Evolutionary conservation across 2,888 invertebrate genomes (phyloP).

Genomic region (Galerucella nymphaeae): DNA sequence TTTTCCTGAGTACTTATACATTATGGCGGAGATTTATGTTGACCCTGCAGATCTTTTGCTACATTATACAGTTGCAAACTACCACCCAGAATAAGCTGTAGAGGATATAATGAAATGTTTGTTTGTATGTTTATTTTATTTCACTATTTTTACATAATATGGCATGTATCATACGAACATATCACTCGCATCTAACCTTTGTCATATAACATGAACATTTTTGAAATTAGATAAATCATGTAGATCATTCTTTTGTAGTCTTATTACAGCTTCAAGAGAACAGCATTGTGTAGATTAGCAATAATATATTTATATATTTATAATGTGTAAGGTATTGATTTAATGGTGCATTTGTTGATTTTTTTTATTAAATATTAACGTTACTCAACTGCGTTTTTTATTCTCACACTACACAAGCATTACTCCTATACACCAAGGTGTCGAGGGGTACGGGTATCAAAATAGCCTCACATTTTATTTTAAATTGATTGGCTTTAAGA

Average conservation of each 20-base stretch:
- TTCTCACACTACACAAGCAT: neutral
- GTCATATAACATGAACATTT: slow-evolving; percentile 35
- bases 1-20: too few species aligned
- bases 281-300: slow-evolving; percentile 56
- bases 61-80: too few species aligned
- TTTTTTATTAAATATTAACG: slow-evolving; percentile 54
- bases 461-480: too few species aligned
- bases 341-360: slow-evolving; percentile 56
- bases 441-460: too few species aligned
- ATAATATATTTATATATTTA: slow-evolving; percentile 61
- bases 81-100: too few species aligned
- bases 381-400: slow-evolving; percentile 9
- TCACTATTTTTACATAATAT: slow-evolving; percentile 30
- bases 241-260: slow-evolving; percentile 36
- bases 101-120: neutral
- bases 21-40: too few species aligned
- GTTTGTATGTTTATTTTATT: slow-evolving; percentile 19
- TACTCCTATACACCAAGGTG: too few species aligned
- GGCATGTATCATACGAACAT: slow-evolving; percentile 51
- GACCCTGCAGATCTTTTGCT: too few species aligned
- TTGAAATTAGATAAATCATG: slow-evolving; percentile 13
- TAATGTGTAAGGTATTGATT: slow-evolving; percentile 55
- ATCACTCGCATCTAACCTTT: slow-evolving; percentile 50
- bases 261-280: slow-evolving; percentile 45
- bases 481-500: too few species aligned